Conservation (phyloP, 1,140 invertebrate species). For the Orchestia grillus region DNA sequence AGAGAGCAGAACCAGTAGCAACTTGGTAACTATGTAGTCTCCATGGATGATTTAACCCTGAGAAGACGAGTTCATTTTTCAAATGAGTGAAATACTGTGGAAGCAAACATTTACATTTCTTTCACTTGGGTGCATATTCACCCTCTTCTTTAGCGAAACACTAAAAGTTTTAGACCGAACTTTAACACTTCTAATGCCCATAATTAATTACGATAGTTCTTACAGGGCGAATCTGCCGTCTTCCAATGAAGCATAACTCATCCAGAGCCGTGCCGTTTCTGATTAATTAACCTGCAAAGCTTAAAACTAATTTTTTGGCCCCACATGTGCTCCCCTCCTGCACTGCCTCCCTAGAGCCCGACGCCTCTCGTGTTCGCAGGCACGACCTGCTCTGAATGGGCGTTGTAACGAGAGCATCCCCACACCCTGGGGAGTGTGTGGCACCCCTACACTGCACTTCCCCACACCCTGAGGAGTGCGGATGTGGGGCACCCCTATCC, state of each 20-base stretch:
- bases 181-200: too few relatives aligned
- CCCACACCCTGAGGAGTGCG: background rate
- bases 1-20: background rate
- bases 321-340: background rate
- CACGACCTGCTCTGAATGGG: background rate
- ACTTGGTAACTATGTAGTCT: background rate
- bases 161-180: too few relatives aligned
- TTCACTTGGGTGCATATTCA: too few relatives aligned
- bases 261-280: too few relatives aligned
- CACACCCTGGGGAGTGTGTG: background rate
- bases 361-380: background rate
- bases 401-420: background rate
- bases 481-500: background rate
- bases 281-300: too few relatives aligned
- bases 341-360: background rate
- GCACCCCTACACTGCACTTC: background rate
- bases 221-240: too few relatives aligned
- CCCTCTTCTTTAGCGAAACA: too few relatives aligned
- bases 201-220: too few relatives aligned
- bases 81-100: background rate
- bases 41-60: background rate
- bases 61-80: background rate
- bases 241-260: too few relatives aligned
- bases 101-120: background rate
- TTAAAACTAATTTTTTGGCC: too few relatives aligned